A percentile compares a stretch with the other conserved stretches of the same genome.
Conservation (phyloP, 2,888 invertebrate genomes). For the Heliconius charithonia region DNA sequence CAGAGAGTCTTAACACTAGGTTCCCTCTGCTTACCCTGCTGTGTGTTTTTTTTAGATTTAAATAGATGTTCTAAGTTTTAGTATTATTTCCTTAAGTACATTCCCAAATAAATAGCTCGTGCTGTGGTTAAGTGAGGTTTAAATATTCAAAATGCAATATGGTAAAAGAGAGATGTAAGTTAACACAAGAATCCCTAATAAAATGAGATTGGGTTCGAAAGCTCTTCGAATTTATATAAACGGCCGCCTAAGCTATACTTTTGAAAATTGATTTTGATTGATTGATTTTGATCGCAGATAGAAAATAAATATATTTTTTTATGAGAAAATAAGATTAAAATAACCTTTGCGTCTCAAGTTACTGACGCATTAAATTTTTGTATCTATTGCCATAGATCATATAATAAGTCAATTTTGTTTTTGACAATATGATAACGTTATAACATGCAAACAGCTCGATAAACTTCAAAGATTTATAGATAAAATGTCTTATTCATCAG, state of each 20-base stretch:
- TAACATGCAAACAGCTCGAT: background rate
- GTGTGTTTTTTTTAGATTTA: too few species aligned
- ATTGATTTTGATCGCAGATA: background rate
- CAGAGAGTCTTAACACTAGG: too few species aligned
- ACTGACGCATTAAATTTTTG: background rate
- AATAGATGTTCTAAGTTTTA: too few species aligned
- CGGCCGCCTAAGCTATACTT: background rate
- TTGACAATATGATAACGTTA: background rate
- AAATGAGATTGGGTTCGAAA: background rate
- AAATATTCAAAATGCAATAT: background rate
- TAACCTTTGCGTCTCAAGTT: slow-evolving; percentile 6
- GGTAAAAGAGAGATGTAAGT: background rate
- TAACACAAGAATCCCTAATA: background rate
- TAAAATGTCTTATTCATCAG: background rate
- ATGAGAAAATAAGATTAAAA: background rate
- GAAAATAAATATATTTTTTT: too few species aligned
- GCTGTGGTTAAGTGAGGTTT: background rate
- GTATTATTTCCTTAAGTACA: background rate
- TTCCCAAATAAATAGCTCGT: background rate
- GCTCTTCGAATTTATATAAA: slow-evolving; percentile 5
- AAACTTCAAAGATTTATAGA: background rate
- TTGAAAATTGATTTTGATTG: background rate
- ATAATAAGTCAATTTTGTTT: background rate
- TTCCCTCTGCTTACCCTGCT: too few species aligned
- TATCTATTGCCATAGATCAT: background rate